These are phyloP conservation scores for Nematolebias whitei DNA, from an alignment of 2,113 vertebrate genomes.

Conservation along the genomic window DNA sequence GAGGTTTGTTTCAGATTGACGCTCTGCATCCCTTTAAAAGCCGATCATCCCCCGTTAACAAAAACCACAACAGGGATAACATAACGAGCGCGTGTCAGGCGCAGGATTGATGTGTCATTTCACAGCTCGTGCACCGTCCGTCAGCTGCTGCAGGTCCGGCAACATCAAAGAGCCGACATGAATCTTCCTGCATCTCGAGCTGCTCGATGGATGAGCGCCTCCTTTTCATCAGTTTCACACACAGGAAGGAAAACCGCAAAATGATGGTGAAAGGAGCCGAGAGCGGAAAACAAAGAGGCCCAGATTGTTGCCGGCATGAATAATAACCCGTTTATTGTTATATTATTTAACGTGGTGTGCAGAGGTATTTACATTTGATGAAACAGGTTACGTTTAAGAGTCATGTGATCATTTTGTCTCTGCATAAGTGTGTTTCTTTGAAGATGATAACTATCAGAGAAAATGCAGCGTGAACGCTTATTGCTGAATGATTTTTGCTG, in stretches of 20 bases:
- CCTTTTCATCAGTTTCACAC: constrained; percentile 65
- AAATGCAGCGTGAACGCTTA: too few relatives aligned
- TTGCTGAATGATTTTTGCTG: too few relatives aligned
- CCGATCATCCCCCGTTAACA: constrained; percentile 43
- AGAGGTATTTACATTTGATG: neutral
- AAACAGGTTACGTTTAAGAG: neutral
- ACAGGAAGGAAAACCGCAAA: constrained; percentile 67
- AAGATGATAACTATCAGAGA: too few relatives aligned
- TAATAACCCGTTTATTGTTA: constrained; percentile 19
- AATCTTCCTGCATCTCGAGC: constrained; percentile 53
- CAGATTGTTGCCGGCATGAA: constrained; percentile 46
- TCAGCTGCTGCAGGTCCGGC: constrained; percentile 38
- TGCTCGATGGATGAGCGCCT: constrained; percentile 61
- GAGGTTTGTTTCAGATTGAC: constrained; percentile 43
- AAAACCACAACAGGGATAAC: constrained; percentile 47
- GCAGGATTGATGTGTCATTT: constrained; percentile 20
- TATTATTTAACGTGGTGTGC: neutral
- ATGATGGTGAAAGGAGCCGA: constrained; percentile 67
- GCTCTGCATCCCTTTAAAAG: constrained; percentile 45
- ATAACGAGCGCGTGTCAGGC: constrained; percentile 19
- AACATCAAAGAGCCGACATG: constrained; percentile 31
- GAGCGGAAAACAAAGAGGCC: constrained; percentile 61
- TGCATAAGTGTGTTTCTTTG: neutral
- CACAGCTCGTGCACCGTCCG: constrained; percentile 17
- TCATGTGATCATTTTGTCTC: neutral